These are phyloP conservation scores for Galemys pyrenaicus DNA, from an alignment of 2,113 vertebrate species.

Conservation along the genomic window DNA sequence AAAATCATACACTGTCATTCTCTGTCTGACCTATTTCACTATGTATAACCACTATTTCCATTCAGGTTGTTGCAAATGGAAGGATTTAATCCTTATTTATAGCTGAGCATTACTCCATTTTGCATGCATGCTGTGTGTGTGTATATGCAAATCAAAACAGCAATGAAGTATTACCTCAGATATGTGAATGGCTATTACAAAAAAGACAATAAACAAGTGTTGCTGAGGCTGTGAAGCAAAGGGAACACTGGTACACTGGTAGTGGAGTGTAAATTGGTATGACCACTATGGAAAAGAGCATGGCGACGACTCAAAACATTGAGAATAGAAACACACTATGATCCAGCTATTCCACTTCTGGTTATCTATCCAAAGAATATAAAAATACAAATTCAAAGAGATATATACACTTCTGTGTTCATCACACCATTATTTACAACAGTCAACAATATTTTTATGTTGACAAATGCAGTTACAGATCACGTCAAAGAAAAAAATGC, in stretches of 20 bases:
- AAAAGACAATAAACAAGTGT: neutral
- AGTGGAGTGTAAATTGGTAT: neutral
- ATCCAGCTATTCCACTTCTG: neutral
- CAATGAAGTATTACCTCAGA: neutral
- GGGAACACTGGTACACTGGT: neutral
- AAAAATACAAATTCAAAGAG: neutral
- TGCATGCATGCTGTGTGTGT: neutral
- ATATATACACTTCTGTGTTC: neutral
- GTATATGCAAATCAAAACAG: neutral
- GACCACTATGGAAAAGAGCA: neutral
- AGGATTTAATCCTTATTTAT: neutral
- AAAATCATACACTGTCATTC: neutral
- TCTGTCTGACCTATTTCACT: neutral
- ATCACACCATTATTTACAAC: too few relatives aligned
- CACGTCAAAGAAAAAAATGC: slow-evolving; percentile 37
- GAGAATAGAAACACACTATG: neutral
- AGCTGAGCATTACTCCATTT: neutral
- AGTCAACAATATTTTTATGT: neutral
- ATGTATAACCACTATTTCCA: neutral
- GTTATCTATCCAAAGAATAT: neutral
- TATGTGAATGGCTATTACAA: neutral
- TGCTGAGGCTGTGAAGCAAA: neutral
- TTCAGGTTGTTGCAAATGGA: neutral
- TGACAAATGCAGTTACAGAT: slow-evolving; percentile 36
- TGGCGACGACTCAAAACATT: neutral